phyloP scores from a whole-genome alignment of 2,113 vertebrate genomes.

The Eolophus roseicapilla region DNA sequence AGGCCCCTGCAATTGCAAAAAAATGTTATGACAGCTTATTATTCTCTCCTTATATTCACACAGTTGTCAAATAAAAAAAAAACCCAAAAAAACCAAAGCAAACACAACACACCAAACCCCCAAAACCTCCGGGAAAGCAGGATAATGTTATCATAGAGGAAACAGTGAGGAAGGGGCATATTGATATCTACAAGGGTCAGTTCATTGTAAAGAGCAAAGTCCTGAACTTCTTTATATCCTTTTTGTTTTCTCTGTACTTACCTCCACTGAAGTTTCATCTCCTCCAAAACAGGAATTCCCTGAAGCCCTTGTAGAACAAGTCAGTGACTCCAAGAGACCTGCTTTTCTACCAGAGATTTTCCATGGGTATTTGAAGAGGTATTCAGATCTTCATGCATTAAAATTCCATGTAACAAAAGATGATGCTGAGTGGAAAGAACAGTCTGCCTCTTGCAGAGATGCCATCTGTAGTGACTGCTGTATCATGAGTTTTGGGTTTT shows the following conservation, averaged over 20 bases:
- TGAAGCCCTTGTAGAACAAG: background rate
- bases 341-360: background rate
- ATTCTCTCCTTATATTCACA: background rate
- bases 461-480: background rate
- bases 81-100: no score
- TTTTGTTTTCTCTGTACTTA: background rate
- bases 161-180: rapidly evolving
- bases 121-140: background rate
- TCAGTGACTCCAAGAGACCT: background rate
- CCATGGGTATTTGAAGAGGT: background rate
- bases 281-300: background rate
- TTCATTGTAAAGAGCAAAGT: background rate
- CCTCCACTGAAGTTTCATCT: background rate
- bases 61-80: background rate
- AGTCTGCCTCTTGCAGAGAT: background rate
- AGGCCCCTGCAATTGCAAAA: background rate
- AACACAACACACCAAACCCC: background rate
- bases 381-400: background rate
- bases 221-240: background rate
- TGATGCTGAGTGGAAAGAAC: background rate
- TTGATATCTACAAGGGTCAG: background rate
- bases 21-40: background rate
- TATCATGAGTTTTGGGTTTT: rapidly evolving
- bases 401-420: background rate
- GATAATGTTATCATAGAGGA: background rate